These are phyloP conservation scores for Rhadina sibilatrix DNA, from an alignment of 2,113 vertebrate genomes.

Conservation along the genomic window DNA sequence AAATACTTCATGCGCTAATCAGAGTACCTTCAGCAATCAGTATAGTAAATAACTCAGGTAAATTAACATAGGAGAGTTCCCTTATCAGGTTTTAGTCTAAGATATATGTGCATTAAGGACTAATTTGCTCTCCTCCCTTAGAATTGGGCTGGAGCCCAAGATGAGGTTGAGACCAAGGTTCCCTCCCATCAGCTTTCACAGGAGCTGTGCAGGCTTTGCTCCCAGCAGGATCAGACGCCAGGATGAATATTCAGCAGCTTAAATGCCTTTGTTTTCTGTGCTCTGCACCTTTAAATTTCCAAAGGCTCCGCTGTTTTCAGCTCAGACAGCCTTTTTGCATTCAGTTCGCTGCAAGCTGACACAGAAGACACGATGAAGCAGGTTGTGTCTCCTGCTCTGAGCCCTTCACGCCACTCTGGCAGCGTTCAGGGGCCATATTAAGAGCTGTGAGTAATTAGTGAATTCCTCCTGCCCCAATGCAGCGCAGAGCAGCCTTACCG, in stretches of 20 bases:
- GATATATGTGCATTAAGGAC: constrained; percentile 67
- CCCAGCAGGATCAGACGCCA: background rate
- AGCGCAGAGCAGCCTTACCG: background rate
- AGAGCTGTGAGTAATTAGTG: constrained; percentile 45
- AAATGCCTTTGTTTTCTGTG: constrained; percentile 51
- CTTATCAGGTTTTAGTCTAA: constrained; percentile 59
- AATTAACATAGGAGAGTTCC: constrained; percentile 67
- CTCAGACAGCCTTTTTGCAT: constrained; percentile 66
- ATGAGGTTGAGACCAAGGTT: constrained; percentile 18
- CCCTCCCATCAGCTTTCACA: constrained; percentile 15
- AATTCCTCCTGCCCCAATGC: constrained; percentile 10
- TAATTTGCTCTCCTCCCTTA: constrained; percentile 53
- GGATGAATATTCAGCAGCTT: constrained; percentile 52
- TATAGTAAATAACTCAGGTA: constrained; percentile 69
- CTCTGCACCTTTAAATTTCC: constrained; percentile 67
- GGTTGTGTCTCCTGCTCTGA: constrained; percentile 54
- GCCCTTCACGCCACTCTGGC: constrained; percentile 56
- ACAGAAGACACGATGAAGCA: constrained; percentile 58
- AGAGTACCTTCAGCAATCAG: constrained; percentile 72
- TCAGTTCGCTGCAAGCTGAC: constrained; percentile 45
- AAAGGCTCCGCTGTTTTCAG: constrained; percentile 32
- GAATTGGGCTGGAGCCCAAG: constrained; percentile 48
- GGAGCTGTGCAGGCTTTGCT: constrained; percentile 1
- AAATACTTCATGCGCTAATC: constrained; percentile 68
- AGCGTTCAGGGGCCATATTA: constrained; percentile 46